These are phyloP conservation scores for Morinoia aosen DNA, from an alignment of 2,888 invertebrate genomes.

Conservation along the genomic window DNA sequence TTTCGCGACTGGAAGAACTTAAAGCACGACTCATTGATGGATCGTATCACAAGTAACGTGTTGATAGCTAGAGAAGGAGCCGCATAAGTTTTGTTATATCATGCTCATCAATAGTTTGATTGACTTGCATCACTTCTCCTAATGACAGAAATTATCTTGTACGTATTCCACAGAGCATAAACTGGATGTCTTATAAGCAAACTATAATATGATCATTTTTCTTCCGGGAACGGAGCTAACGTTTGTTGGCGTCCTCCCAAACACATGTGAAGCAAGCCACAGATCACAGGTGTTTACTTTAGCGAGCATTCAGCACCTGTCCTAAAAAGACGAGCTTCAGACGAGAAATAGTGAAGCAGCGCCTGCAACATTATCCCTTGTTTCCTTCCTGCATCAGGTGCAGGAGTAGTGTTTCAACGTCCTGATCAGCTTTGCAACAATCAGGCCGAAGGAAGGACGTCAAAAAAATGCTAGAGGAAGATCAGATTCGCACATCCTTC, in stretches of 20 bases:
- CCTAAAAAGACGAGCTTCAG: background rate
- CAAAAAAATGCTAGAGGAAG: background rate
- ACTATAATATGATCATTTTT: background rate
- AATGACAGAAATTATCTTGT: too few species aligned
- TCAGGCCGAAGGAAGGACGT: background rate
- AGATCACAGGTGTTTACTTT: background rate
- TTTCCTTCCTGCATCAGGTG: background rate
- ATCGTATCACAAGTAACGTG: too few species aligned
- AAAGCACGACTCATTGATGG: too few species aligned
- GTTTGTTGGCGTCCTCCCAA: background rate
- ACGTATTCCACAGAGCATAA: too few species aligned
- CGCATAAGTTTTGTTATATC: too few species aligned
- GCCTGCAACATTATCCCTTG: background rate
- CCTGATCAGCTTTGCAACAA: conserved; percentile 17
- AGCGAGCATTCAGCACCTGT: background rate
- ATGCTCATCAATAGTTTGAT: too few species aligned
- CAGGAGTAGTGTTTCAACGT: background rate
- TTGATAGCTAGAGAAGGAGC: too few species aligned
- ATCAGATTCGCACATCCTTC: conserved; percentile 12
- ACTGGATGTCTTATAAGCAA: background rate
- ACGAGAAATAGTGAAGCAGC: background rate
- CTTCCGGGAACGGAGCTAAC: background rate
- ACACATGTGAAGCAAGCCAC: background rate
- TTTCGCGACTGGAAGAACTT: too few species aligned
- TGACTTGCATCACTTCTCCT: too few species aligned